These are phyloP conservation scores for Spialia ferax DNA, from an alignment of 2,888 invertebrate species.

Conservation along the genomic window DNA sequence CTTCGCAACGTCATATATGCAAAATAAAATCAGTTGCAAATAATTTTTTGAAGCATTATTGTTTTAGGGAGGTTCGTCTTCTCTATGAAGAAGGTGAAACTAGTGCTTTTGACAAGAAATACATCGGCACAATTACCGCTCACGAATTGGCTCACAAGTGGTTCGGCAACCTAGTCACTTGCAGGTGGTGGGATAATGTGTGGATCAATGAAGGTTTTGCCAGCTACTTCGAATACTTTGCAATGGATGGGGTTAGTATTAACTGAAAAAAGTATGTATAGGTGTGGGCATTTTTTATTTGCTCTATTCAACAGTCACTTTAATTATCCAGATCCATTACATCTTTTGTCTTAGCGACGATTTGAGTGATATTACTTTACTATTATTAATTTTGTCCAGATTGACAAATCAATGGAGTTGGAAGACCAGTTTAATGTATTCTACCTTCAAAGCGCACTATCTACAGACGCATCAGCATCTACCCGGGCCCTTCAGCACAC, in stretches of 20 bases:
- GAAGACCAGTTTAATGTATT: conserved; percentile 90
- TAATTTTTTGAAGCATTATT: not conserved
- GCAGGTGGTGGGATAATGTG: conserved; percentile 90
- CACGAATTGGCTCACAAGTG: conserved; percentile 91
- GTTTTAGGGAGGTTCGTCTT: conserved; percentile 72
- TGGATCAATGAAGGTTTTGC: conserved; percentile 93
- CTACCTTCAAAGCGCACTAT: conserved; percentile 89
- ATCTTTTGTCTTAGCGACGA: too few species aligned
- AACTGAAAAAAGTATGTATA: not conserved
- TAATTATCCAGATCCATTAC: too few species aligned
- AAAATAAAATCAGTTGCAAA: too few species aligned
- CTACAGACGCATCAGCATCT: conserved; percentile 58
- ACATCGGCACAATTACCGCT: conserved; percentile 82
- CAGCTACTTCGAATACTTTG: conserved; percentile 89
- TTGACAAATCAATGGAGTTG: conserved; percentile 80
- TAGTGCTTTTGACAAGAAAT: conserved; percentile 69
- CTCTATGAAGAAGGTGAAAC: conserved; percentile 75
- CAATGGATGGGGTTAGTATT: conserved; percentile 74
- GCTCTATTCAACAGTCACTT: too few species aligned
- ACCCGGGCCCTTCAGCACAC: conserved; percentile 87
- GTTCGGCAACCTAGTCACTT: conserved; percentile 92
- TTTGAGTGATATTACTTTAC: not conserved
- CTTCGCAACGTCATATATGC: too few species aligned
- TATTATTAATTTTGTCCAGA: conserved; percentile 52
- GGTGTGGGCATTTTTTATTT: too few species aligned